These are phyloP conservation scores for Pseudoips prasinana DNA, from an alignment of 2,888 invertebrate genomes.

Conservation along the genomic window DNA sequence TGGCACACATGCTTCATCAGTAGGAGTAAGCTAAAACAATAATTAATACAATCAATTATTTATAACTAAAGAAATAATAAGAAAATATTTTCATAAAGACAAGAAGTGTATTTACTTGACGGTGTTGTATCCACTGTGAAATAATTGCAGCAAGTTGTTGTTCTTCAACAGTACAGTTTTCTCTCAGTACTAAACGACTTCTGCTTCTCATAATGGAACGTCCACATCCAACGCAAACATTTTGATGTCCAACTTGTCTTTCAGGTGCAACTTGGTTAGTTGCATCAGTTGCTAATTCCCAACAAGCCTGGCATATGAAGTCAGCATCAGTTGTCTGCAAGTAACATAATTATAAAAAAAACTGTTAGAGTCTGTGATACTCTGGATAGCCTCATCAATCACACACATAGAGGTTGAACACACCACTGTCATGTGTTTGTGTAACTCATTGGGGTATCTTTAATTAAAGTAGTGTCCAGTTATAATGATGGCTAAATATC, in stretches of 20 bases:
- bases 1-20: no score
- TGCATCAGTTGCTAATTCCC: conserved; percentile 6
- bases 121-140: conserved; percentile 5
- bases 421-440: no score
- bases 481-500: neutral
- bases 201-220: conserved; percentile 3
- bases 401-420: no score
- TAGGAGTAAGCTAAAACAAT: no score
- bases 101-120: neutral
- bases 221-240: conserved; percentile 7
- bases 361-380: conserved; percentile 1
- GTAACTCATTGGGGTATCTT: neutral
- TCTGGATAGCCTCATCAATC: no score
- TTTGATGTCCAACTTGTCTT: conserved; percentile 5
- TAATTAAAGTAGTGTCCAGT: conserved; percentile 1
- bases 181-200: conserved; percentile 3
- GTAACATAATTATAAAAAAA: conserved; percentile 7
- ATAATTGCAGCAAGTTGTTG: conserved; percentile 5
- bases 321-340: conserved; percentile 5
- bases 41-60: no score
- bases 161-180: conserved; percentile 6
- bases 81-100: neutral
- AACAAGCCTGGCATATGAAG: conserved; percentile 5
- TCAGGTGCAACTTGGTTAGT: conserved; percentile 6
- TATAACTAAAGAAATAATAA: no score